Evolutionary conservation across 1,140 invertebrate genomes (phyloP), one percentile per base, ranked within the genome.

Genomic region (Matsumurasca onukii): DNA sequence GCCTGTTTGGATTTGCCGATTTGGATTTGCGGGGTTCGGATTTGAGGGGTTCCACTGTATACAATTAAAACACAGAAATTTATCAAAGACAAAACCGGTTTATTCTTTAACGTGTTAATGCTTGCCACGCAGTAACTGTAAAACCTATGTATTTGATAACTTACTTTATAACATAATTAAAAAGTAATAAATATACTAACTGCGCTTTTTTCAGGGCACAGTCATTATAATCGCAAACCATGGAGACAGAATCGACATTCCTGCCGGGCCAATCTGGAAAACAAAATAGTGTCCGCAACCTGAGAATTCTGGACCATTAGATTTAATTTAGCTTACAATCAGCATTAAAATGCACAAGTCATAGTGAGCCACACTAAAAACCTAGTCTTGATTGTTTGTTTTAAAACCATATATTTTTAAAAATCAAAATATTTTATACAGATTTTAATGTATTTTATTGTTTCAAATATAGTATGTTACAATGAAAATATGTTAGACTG

Each of bases 151-250:
- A n/a, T n/a, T n/a, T n/a, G n/a, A n/a, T n/a, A n/a, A n/a, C n/a
- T n/a, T n/a, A n/a, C n/a, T n/a, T n/a, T n/a, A n/a, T n/a, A n/a
- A n/a, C n/a, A n/a, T n/a, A n/a, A n/a, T n/a, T n/a, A n/a, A n/a
- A n/a, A n/a, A n/a, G n/a, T n/a, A n/a, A n/a, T n/a, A n/a, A n/a
- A n/a, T n/a, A n/a, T n/a, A n/a, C n/a, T n/a, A n/a, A 63, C 62
- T 72, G 68, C 71, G 77, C 64, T 72, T 65, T 68, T 83, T 87
- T 62, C 79, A 95, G 91, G 98, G 98, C 25, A 99, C 98, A 57
- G 98, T 99, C 0, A 99, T 99, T 70, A 98, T 99, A 68, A 99
- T 99, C 77, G 98, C 98, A 1, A 99, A 99, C 82, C 97, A 99
- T 80, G 98, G 98, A 34, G 98, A 99, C 76, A 85, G 97, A 69